These are phyloP conservation scores for Dromius quadrimaculatus DNA, from an alignment of 2,888 invertebrate genomes.

Conservation along the genomic window DNA sequence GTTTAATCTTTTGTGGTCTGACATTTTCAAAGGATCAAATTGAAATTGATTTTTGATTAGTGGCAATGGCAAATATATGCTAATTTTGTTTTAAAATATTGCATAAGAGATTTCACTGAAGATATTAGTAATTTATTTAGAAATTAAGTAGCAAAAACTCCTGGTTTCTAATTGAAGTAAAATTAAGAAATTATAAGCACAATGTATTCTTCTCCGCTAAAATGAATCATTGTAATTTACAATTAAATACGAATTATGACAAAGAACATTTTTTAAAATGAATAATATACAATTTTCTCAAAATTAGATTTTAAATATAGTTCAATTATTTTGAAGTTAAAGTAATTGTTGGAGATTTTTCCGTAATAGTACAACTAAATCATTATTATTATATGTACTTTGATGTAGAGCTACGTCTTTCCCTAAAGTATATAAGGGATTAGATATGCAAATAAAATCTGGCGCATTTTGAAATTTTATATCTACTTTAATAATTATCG, in stretches of 20 bases:
- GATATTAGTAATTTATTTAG: constrained; percentile 6
- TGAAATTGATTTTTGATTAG: neutral
- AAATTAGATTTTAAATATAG: too few relatives aligned
- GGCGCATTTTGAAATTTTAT: too few relatives aligned
- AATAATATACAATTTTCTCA: too few relatives aligned
- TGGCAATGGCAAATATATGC: constrained; percentile 1
- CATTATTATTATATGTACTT: too few relatives aligned
- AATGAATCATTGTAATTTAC: constrained; percentile 1
- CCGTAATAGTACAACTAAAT: too few relatives aligned
- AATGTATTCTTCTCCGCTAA: neutral
- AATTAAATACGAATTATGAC: constrained; percentile 7
- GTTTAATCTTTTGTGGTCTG: constrained; percentile 20
- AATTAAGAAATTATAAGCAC: constrained; percentile 1
- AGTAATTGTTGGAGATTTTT: too few relatives aligned
- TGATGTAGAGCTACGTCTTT: too few relatives aligned
- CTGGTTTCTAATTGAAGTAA: neutral
- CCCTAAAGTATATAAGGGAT: too few relatives aligned
- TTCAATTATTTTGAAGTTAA: too few relatives aligned
- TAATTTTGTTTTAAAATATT: constrained; percentile 8
- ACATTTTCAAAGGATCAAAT: neutral
- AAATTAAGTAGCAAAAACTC: neutral
- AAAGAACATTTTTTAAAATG: neutral
- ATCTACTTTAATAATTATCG: too few relatives aligned
- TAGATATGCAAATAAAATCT: too few relatives aligned
- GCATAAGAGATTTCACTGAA: constrained; percentile 6